phyloP scores from a whole-genome alignment of 2,888 invertebrate species.

The Hydrotaea cyrtoneurina region DNA sequence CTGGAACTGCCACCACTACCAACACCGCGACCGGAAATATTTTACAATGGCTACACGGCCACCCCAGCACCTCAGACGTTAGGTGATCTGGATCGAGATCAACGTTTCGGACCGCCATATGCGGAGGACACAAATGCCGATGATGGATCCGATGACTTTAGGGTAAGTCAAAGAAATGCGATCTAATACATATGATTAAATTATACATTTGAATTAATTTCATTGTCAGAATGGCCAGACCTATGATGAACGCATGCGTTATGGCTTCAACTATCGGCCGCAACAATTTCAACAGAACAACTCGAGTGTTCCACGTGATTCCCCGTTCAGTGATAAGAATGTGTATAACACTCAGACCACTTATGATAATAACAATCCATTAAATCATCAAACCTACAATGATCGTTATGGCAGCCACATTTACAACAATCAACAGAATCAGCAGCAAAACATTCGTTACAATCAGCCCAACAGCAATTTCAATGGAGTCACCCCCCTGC shows the following conservation, averaged over 20 bases:
- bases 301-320: constrained; percentile 72
- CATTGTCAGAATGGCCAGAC: constrained; percentile 76
- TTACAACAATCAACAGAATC: constrained; percentile 32
- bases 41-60: constrained; percentile 77
- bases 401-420: constrained; percentile 71
- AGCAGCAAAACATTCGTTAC: constrained; percentile 46
- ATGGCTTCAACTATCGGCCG: constrained; percentile 75
- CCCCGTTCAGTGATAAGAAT: constrained; percentile 75
- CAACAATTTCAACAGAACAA: constrained; percentile 71
- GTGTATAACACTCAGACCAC: constrained; percentile 61
- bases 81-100: constrained; percentile 77
- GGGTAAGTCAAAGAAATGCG: constrained; percentile 72
- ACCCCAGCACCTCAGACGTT: constrained; percentile 71
- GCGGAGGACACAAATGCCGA: constrained; percentile 72
- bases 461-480: constrained; percentile 41
- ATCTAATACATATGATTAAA: not conserved
- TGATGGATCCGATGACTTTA: constrained; percentile 78
- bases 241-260: constrained; percentile 77
- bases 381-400: constrained; percentile 63
- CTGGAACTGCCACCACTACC: constrained; percentile 83
- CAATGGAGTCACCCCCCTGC: constrained; percentile 40
- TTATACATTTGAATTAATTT: not conserved
- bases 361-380: constrained; percentile 69
- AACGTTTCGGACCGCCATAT: constrained; percentile 80
- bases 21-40: constrained; percentile 75